Conservation (phyloP, 2,113 vertebrate species). For the Tylochromis polylepis region DNA sequence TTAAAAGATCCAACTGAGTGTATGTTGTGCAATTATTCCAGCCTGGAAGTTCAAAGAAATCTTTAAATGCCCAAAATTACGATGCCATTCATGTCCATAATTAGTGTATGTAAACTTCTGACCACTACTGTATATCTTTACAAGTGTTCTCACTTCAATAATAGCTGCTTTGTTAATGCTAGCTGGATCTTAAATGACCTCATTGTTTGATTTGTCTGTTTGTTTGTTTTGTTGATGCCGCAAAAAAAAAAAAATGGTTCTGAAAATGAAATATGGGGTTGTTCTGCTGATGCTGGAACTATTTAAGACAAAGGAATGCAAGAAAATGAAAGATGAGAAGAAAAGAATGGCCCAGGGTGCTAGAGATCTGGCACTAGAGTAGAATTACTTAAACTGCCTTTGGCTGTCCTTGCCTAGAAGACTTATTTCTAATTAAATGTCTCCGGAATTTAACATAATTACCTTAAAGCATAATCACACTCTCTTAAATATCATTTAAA, state of each 20-base stretch:
- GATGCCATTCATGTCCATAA: background rate
- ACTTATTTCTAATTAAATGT: conserved; percentile 72
- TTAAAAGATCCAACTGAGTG: background rate
- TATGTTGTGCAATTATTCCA: background rate
- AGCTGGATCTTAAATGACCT: background rate
- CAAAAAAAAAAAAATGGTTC: background rate
- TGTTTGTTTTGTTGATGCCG: background rate
- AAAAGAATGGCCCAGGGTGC: background rate
- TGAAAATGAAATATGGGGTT: background rate
- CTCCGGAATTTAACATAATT: conserved; percentile 64
- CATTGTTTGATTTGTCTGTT: background rate
- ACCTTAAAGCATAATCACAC: conserved; percentile 61
- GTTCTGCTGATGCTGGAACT: background rate
- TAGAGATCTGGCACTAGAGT: background rate
- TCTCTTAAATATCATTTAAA: conserved; percentile 73
- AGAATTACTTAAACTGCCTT: conserved; percentile 48
- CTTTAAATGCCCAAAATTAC: background rate
- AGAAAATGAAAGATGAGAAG: background rate
- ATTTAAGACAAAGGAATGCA: background rate
- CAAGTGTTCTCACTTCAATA: background rate
- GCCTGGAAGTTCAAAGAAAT: background rate
- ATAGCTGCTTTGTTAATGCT: background rate
- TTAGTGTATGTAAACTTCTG: background rate
- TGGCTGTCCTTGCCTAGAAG: conserved; percentile 45
- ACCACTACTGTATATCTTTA: background rate